Conservation (phyloP, 2,113 vertebrate genomes). For the Trematocara unimaculatum region DNA sequence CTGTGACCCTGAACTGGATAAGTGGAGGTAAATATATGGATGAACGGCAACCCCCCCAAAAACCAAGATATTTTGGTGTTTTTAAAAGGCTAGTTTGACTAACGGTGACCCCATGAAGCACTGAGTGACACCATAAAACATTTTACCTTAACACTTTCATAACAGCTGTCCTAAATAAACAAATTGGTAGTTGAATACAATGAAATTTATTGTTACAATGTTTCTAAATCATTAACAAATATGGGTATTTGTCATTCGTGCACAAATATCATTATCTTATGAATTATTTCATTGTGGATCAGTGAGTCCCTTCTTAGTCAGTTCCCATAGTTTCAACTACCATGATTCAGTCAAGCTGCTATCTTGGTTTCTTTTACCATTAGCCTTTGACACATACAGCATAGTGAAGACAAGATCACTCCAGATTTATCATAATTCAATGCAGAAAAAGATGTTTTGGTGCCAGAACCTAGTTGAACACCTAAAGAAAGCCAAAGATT, state of each 20-base stretch:
- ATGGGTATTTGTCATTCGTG: neutral
- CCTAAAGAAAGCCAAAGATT: neutral
- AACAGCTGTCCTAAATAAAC: neutral
- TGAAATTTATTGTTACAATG: neutral
- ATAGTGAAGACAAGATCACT: neutral
- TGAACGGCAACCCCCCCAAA: accelerated
- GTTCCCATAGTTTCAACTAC: neutral
- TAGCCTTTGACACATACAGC: neutral
- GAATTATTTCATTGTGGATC: neutral
- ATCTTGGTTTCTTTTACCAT: neutral
- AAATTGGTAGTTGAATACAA: neutral
- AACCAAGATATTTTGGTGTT: neutral
- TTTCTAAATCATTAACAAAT: neutral
- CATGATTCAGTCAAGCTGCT: neutral
- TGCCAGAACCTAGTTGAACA: neutral
- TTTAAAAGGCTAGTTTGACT: neutral
- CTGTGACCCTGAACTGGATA: neutral
- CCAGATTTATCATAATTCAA: neutral
- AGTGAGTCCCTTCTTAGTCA: neutral
- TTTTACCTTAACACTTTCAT: neutral
- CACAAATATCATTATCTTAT: neutral
- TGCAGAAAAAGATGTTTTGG: neutral
- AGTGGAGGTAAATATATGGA: neutral
- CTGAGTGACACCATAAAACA: neutral
- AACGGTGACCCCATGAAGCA: neutral